Evolutionary conservation across 2,797 vertebrate genomes (phyloP).

Genomic region (Melopsittacus undulatus): DNA sequence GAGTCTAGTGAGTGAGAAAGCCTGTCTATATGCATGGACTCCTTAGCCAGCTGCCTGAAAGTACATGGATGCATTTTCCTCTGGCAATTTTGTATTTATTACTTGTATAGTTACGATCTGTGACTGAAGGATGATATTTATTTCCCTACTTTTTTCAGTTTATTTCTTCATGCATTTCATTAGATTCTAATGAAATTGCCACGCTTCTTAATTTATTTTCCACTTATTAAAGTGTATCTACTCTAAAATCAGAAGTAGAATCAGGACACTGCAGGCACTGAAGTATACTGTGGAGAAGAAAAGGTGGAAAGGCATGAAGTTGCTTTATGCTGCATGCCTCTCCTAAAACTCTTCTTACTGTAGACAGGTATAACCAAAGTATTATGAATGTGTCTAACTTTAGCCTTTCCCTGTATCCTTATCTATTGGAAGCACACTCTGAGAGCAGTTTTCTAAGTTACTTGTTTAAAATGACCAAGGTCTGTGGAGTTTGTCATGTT

Average conservation of each 20-base stretch:
- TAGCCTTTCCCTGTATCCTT: not conserved
- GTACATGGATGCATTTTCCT: not conserved
- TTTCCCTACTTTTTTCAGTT: not conserved
- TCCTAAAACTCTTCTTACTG: not conserved
- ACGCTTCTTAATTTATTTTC: not conserved
- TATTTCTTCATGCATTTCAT: not conserved
- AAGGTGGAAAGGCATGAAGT: not conserved
- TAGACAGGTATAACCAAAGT: not conserved
- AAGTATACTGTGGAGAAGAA: not conserved
- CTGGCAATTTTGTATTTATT: not conserved
- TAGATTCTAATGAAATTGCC: not conserved
- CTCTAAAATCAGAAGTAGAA: not conserved
- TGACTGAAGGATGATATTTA: not conserved
- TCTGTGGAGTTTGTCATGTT: not conserved
- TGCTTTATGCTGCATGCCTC: not conserved
- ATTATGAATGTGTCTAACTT: not conserved
- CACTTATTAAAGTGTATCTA: not conserved
- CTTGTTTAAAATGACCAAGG: rapidly evolving
- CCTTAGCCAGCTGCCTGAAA: not conserved
- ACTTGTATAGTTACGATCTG: not conserved
- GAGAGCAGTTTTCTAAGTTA: not conserved
- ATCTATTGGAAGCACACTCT: not conserved
- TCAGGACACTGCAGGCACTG: not conserved
- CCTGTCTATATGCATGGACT: not conserved
- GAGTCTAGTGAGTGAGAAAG: not conserved